These are phyloP conservation scores for Poeciliopsis prolifica DNA, from an alignment of 2,113 vertebrate species.

Conservation along the genomic window DNA sequence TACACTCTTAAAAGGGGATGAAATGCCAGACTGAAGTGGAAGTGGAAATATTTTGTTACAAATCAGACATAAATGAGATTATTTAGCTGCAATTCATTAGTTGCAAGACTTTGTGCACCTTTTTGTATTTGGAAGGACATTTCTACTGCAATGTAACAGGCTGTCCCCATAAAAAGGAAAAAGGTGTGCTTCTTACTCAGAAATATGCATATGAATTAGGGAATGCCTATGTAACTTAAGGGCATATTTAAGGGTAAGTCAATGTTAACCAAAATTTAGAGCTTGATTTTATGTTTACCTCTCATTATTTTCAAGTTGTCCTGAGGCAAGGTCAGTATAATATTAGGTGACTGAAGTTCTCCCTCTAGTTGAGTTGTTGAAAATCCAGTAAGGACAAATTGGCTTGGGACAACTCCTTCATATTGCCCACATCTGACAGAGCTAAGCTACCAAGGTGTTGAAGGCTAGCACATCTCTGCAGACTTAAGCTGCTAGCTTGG, in stretches of 20 bases:
- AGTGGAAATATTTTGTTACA: not conserved
- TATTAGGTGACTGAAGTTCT: constrained; percentile 37
- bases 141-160: not conserved
- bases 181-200: not conserved
- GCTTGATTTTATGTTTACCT: constrained; percentile 6
- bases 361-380: constrained; percentile 22
- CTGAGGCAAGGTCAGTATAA: constrained; percentile 43
- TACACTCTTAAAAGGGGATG: not conserved
- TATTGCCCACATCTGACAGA: constrained; percentile 38
- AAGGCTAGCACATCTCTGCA: constrained; percentile 50
- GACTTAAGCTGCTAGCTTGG: constrained; percentile 55
- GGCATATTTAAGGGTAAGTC: constrained; percentile 23
- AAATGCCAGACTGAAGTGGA: not conserved
- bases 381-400: constrained; percentile 41
- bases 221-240: constrained; percentile 2
- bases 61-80: not conserved
- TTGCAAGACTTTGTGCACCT: not conserved
- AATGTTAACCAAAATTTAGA: constrained; percentile 10
- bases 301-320: constrained; percentile 36
- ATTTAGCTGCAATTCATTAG: not conserved
- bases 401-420: constrained; percentile 30
- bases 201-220: not conserved
- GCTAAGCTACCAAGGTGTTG: constrained; percentile 38
- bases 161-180: not conserved
- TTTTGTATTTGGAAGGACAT: not conserved